Conservation (phyloP, 1,140 invertebrate species). For the Augochlora pura region DNA sequence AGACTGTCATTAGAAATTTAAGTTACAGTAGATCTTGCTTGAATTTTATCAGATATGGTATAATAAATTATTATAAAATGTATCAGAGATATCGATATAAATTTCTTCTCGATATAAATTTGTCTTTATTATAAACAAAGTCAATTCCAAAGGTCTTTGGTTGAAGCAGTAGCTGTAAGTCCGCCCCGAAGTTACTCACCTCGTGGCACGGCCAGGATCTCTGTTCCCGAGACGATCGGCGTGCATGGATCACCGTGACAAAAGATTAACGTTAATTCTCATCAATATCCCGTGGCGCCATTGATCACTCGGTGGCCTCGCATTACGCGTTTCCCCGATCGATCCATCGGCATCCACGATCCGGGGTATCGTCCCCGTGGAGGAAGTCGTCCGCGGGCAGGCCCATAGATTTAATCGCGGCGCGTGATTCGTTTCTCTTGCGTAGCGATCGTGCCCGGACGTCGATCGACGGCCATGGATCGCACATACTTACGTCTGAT, state of each 20-base stretch:
- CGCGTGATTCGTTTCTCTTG: conserved; percentile 46
- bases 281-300: background rate
- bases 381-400: conserved; percentile 29
- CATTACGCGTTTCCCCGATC: conserved; percentile 4
- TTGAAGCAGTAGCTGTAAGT: too few relatives aligned
- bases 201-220: too few relatives aligned
- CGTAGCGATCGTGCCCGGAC: conserved; percentile 26
- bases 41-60: too few relatives aligned
- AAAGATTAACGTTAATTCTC: conserved; percentile 15
- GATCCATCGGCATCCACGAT: conserved; percentile 14
- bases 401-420: conserved; percentile 53
- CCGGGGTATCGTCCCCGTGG: background rate
- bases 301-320: background rate
- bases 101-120: too few relatives aligned
- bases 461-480: conserved; percentile 32
- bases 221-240: background rate
- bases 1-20: too few relatives aligned
- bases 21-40: too few relatives aligned
- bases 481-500: conserved; percentile 32
- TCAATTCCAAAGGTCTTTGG: too few relatives aligned
- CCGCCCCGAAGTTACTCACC: too few relatives aligned
- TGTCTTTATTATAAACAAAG: too few relatives aligned
- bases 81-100: too few relatives aligned
- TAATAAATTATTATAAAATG: too few relatives aligned
- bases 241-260: background rate